phyloP scores from a whole-genome alignment of 2,113 vertebrate genomes.

The Tauraco erythrolophus region DNA sequence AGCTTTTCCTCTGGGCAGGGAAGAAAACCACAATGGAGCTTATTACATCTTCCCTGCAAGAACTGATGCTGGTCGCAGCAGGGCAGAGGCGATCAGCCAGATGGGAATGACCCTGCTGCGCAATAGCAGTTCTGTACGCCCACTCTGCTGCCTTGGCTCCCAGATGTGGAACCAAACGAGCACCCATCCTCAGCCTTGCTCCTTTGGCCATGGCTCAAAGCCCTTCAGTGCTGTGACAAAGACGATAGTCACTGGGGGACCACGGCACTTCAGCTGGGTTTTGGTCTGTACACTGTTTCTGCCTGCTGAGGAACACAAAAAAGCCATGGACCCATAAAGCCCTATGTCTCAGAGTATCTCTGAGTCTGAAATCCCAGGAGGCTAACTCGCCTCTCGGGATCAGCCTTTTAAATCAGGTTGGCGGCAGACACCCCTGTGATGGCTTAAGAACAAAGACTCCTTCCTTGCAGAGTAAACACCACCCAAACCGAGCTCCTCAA shows the following conservation, averaged over 20 bases:
- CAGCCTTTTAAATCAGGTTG: slow-evolving; percentile 58
- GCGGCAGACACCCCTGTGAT: slow-evolving; percentile 45
- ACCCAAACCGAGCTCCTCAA: slow-evolving; percentile 49
- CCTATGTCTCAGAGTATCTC: not conserved
- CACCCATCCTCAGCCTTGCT: fast-evolving
- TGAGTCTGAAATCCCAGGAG: not conserved
- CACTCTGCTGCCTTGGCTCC: not conserved
- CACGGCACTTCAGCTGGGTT: not conserved
- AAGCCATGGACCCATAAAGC: not conserved
- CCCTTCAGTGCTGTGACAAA: not conserved
- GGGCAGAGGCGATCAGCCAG: not conserved
- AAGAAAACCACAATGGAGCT: not conserved
- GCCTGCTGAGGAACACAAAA: not conserved
- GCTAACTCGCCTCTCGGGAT: not conserved
- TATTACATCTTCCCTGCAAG: not conserved
- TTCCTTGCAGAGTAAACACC: slow-evolving; percentile 29
- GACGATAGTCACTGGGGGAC: not conserved
- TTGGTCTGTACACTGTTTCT: not conserved
- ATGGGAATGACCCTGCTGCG: not conserved
- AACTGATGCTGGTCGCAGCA: fast-evolving
- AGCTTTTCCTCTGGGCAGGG: not conserved
- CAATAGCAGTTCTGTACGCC: not conserved
- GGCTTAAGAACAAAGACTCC: slow-evolving; percentile 47
- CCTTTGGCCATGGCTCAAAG: not conserved
- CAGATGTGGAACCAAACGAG: not conserved